Evolutionary conservation across 2,797 vertebrate genomes (phyloP).

Genomic region (Vespertilio murinus): DNA sequence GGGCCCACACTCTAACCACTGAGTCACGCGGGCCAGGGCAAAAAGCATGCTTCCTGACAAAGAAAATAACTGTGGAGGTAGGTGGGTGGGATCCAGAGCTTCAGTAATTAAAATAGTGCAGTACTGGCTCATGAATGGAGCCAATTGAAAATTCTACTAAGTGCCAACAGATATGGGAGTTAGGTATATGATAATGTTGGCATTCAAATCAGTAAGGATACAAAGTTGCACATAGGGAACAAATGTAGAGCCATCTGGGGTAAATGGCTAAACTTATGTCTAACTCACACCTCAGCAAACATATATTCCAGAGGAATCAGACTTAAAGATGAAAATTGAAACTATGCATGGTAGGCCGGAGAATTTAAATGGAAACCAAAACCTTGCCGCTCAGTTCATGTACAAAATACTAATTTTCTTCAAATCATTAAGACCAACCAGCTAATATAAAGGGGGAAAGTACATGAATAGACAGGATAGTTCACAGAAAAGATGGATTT

Average conservation of each 20-base stretch:
- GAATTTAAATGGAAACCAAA: background rate
- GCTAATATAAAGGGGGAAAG: background rate
- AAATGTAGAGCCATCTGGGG: background rate
- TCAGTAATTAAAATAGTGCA: background rate
- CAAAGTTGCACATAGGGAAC: background rate
- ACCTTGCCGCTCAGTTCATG: background rate
- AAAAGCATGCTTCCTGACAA: background rate
- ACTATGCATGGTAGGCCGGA: fast-evolving
- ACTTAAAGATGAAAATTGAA: background rate
- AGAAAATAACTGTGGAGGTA: background rate
- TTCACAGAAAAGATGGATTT: background rate
- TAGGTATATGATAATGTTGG: background rate
- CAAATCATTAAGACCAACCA: background rate
- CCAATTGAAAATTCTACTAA: background rate
- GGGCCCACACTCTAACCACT: background rate
- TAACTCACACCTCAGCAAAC: background rate
- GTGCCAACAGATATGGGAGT: background rate
- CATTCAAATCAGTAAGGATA: background rate
- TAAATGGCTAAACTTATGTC: background rate
- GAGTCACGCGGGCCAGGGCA: background rate
- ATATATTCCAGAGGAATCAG: background rate
- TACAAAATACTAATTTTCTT: background rate
- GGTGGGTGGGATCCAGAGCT: background rate
- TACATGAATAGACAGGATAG: background rate
- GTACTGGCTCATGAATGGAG: background rate